These are phyloP conservation scores for Colletes gigas DNA, from an alignment of 1,140 invertebrate genomes.

Conservation along the genomic window DNA sequence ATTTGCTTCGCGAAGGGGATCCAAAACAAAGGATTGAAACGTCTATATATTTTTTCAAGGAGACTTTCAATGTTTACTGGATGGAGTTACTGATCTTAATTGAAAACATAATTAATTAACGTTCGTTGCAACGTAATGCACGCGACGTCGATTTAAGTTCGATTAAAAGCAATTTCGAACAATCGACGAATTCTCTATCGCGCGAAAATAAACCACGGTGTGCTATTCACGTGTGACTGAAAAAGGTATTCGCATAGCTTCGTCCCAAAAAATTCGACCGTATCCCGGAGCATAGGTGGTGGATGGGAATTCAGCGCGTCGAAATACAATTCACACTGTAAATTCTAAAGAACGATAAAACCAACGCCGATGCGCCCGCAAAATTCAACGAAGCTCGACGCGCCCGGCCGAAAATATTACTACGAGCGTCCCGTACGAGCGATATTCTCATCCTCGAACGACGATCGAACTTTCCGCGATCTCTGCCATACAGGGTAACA, in stretches of 20 bases:
- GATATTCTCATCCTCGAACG: slow-evolving; percentile 42
- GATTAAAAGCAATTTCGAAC: neutral
- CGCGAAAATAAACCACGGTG: neutral
- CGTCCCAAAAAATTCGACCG: too few relatives aligned
- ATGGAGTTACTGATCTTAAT: too few relatives aligned
- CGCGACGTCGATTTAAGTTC: neutral
- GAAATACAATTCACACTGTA: neutral
- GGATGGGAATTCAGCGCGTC: neutral
- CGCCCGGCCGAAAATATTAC: slow-evolving; percentile 6
- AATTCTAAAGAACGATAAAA: slow-evolving; percentile 1
- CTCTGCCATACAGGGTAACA: slow-evolving; percentile 22
- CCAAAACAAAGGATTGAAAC: too few relatives aligned
- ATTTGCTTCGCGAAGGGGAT: too few relatives aligned
- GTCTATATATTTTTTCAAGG: too few relatives aligned
- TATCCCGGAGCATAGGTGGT: neutral
- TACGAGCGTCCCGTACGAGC: neutral
- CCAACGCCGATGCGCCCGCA: neutral
- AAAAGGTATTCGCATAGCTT: too few relatives aligned
- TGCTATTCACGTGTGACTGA: neutral
- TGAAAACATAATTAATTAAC: too few relatives aligned
- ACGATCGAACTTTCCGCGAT: slow-evolving; percentile 40
- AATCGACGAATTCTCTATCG: neutral
- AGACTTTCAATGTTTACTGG: too few relatives aligned
- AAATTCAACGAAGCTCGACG: slow-evolving; percentile 1
- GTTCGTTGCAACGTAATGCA: too few relatives aligned